A percentile compares a stretch with the other conserved stretches of the same genome.
Conservation (phyloP, 2,113 vertebrate species). For the Protobothrops flavoviridis region DNA sequence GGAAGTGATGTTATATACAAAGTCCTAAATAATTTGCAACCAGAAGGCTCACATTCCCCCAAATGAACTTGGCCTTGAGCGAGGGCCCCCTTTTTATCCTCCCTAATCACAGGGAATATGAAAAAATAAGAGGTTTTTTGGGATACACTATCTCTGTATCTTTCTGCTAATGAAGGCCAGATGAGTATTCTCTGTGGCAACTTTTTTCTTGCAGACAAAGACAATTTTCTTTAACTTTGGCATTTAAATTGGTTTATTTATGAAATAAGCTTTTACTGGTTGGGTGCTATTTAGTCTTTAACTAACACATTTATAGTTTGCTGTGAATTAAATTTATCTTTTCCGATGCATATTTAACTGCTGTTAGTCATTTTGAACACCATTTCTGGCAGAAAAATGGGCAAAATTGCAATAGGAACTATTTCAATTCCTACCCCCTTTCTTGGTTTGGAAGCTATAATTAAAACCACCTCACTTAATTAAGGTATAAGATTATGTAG, state of each 20-base stretch:
- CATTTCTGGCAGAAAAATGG: not conserved
- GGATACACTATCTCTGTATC: not conserved
- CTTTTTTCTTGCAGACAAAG: not conserved
- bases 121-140: not conserved
- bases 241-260: not conserved
- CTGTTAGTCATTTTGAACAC: not conserved
- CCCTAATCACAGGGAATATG: not conserved
- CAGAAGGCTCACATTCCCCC: not conserved
- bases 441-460: not conserved
- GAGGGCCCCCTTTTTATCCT: not conserved
- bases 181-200: not conserved
- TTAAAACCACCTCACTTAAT: not conserved
- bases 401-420: not conserved
- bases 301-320: not conserved
- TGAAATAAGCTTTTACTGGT: not conserved
- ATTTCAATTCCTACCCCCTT: not conserved
- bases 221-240: not conserved
- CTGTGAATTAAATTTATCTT: not conserved
- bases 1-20: not conserved
- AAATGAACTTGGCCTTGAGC: not conserved
- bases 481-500: not conserved
- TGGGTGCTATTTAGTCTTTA: not conserved
- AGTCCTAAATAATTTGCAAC: not conserved
- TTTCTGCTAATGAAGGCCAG: not conserved
- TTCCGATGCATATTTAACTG: not conserved